These are phyloP conservation scores for Nannospalax galili DNA, from an alignment of 2,113 vertebrate genomes.

Conservation along the genomic window DNA sequence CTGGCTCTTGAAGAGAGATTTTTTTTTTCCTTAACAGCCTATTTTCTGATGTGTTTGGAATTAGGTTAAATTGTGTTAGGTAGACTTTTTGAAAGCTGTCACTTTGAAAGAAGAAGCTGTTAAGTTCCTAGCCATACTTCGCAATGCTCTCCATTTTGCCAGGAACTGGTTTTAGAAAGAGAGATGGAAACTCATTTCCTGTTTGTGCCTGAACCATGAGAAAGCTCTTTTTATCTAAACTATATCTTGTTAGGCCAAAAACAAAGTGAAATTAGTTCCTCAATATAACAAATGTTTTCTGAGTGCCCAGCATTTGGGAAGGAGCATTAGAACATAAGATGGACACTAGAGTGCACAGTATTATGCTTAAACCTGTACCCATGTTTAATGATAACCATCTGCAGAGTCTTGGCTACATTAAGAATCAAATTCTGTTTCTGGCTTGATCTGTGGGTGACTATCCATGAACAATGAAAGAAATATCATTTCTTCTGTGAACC, in stretches of 20 bases:
- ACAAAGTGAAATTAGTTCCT: neutral
- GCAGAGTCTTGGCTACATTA: neutral
- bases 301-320: neutral
- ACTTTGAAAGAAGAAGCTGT: conserved; percentile 61
- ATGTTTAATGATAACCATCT: neutral
- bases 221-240: neutral
- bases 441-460: neutral
- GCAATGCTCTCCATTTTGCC: conserved; percentile 6
- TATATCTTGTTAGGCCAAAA: neutral
- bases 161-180: neutral
- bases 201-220: neutral
- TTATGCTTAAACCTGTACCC: neutral
- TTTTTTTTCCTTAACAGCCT: conserved; percentile 48
- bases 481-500: neutral
- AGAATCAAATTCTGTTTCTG: neutral
- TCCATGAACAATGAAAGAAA: neutral
- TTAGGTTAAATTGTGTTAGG: conserved; percentile 70
- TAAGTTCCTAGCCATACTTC: conserved; percentile 47
- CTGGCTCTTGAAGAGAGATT: conserved; percentile 22
- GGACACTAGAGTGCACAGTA: neutral
- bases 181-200: conserved; percentile 49
- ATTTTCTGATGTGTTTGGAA: conserved; percentile 66
- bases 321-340: neutral
- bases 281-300: neutral
- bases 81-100: conserved; percentile 74